A percentile compares a stretch with the other conserved stretches of the same genome.
These are phyloP conservation scores for Styela plicata DNA, from an alignment of 23 tunicate species.

Conservation along the genomic window DNA sequence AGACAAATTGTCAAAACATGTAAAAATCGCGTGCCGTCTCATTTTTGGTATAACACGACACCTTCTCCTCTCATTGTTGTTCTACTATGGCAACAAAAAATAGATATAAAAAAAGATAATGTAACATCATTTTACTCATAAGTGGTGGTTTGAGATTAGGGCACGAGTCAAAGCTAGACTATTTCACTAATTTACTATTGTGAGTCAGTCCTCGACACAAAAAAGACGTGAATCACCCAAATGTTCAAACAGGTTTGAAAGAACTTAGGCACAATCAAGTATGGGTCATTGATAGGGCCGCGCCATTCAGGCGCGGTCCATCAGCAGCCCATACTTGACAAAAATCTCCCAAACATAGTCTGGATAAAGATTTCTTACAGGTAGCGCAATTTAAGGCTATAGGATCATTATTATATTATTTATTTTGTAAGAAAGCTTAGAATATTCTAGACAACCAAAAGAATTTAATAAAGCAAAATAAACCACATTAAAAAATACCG, in stretches of 20 bases:
- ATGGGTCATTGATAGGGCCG: too few relatives aligned
- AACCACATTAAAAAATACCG: not conserved
- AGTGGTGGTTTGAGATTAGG: conserved; percentile 22
- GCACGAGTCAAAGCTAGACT: not conserved
- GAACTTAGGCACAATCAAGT: too few relatives aligned
- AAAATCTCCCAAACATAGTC: too few relatives aligned
- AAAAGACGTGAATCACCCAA: not conserved
- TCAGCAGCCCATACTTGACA: too few relatives aligned
- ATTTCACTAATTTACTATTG: not conserved
- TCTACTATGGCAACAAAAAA: not conserved
- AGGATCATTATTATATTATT: not conserved
- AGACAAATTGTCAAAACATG: too few relatives aligned
- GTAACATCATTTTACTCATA: conserved; percentile 13
- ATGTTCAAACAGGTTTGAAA: too few relatives aligned
- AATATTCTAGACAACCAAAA: too few relatives aligned
- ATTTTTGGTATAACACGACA: too few relatives aligned
- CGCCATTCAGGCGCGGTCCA: too few relatives aligned
- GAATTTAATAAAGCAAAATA: not conserved
- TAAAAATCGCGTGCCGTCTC: too few relatives aligned
- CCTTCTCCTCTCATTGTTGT: too few relatives aligned
- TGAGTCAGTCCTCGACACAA: not conserved
- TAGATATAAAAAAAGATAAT: conserved; percentile 7
- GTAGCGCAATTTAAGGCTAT: not conserved
- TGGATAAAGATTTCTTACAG: not conserved
- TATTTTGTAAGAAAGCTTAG: not conserved